Evolutionary conservation across 2,797 vertebrate species (phyloP).

Genomic region (Sandelia bainsii): DNA sequence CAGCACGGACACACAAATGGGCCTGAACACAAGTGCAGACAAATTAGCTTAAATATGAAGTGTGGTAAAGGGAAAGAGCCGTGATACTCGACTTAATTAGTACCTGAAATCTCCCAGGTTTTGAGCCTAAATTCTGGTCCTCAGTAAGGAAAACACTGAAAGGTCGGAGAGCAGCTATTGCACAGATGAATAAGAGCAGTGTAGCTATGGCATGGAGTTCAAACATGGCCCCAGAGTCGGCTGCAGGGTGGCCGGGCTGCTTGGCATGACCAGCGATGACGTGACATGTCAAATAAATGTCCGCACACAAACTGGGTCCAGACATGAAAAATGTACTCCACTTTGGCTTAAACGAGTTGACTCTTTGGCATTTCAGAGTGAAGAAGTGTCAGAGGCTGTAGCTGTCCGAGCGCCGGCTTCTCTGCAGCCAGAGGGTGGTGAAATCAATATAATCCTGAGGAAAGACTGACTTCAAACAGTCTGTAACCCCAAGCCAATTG

Average conservation of each 20-base stretch:
- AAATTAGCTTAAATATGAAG: slow-evolving; percentile 59
- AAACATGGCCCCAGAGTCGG: slow-evolving; percentile 64
- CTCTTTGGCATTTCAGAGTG: slow-evolving; percentile 58
- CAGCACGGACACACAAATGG: slow-evolving; percentile 54
- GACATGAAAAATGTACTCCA: slow-evolving; percentile 62
- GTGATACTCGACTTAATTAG: slow-evolving; percentile 65
- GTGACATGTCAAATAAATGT: slow-evolving; percentile 81
- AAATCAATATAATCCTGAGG: slow-evolving; percentile 43
- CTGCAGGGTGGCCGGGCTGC: slow-evolving; percentile 65
- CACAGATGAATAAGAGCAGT: slow-evolving; percentile 77
- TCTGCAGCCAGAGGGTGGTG: slow-evolving; percentile 34
- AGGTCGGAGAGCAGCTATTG: slow-evolving; percentile 73
- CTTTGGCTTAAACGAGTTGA: slow-evolving; percentile 58
- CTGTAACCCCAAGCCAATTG: not conserved
- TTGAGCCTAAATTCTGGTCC: slow-evolving; percentile 43
- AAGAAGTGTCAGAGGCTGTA: slow-evolving; percentile 65
- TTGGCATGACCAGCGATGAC: slow-evolving; percentile 71
- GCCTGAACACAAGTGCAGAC: slow-evolving; percentile 58
- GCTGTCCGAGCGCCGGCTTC: slow-evolving; percentile 32
- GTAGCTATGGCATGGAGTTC: slow-evolving; percentile 72
- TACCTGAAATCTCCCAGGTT: slow-evolving; percentile 36
- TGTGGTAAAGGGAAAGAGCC: slow-evolving; percentile 38
- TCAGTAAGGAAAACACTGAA: slow-evolving; percentile 72
- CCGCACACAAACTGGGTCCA: slow-evolving; percentile 65
- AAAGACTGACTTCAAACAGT: slow-evolving; percentile 41